These are phyloP conservation scores for Drosophila mojavensis DNA, from an alignment of 1,140 invertebrate genomes.

Conservation along the genomic window DNA sequence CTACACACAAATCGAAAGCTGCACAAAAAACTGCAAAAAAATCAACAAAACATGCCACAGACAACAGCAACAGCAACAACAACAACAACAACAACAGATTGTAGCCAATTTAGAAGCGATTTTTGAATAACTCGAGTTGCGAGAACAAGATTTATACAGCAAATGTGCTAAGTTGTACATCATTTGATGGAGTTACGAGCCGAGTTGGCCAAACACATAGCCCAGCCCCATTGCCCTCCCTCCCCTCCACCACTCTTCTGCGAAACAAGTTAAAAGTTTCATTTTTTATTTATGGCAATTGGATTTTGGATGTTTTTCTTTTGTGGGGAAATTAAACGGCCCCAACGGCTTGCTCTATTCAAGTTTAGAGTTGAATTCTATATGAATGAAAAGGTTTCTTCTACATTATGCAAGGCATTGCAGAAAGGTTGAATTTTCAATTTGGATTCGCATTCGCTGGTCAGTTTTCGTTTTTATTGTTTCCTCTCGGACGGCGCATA, in stretches of 20 bases:
- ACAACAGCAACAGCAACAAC: constrained; percentile 30
- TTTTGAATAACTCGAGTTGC: constrained; percentile 82
- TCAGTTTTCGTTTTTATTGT: constrained; percentile 53
- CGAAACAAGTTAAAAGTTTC: constrained; percentile 44
- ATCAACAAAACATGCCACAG: constrained; percentile 34
- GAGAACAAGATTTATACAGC: constrained; percentile 80
- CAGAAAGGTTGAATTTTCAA: constrained; percentile 40
- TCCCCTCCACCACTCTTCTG: neutral
- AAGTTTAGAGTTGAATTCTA: neutral
- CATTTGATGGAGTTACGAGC: constrained; percentile 82
- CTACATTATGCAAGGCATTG: neutral
- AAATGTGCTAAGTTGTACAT: constrained; percentile 84
- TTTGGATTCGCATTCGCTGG: constrained; percentile 9
- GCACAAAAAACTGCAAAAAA: constrained; percentile 56
- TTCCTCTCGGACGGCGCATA: constrained; percentile 47
- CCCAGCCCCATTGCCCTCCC: neutral
- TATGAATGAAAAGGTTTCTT: neutral
- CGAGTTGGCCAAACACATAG: constrained; percentile 15
- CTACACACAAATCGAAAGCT: constrained; percentile 79
- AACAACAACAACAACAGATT: constrained; percentile 34
- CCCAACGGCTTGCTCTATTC: too few relatives aligned
- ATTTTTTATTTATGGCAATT: constrained; percentile 76
- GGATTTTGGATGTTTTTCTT: constrained; percentile 65
- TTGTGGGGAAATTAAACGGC: constrained; percentile 3
- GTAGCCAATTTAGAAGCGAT: constrained; percentile 82